Evolutionary conservation across 2,888 invertebrate genomes (phyloP).

Genomic region (Agriopis leucophaearia): DNA sequence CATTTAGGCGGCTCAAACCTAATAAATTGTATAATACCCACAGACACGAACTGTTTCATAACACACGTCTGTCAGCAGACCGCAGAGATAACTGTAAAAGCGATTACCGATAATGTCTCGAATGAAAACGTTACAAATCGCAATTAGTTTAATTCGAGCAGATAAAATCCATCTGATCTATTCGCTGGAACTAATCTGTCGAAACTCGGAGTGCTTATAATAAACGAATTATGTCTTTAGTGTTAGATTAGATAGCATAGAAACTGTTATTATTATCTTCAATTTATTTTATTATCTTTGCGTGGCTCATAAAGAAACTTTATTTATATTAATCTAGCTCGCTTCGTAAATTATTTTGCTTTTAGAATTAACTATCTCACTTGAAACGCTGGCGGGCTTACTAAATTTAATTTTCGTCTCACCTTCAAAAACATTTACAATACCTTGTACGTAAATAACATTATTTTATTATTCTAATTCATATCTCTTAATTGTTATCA

Average conservation of each 20-base stretch:
- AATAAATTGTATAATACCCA: slow-evolving; percentile 21
- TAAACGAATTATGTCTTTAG: slow-evolving; percentile 35
- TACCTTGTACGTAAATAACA: slow-evolving; percentile 15
- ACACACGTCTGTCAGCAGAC: slow-evolving; percentile 45
- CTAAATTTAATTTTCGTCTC: slow-evolving; percentile 16
- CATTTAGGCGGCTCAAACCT: background rate
- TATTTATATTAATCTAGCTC: slow-evolving; percentile 19
- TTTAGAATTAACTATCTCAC: slow-evolving; percentile 15
- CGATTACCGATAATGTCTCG: slow-evolving; percentile 50
- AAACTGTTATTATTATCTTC: slow-evolving; percentile 57
- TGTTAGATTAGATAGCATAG: slow-evolving; percentile 13
- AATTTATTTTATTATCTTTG: slow-evolving; percentile 56
- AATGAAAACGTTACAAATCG: slow-evolving; percentile 67
- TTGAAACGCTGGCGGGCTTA: slow-evolving; percentile 8
- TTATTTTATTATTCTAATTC: slow-evolving; percentile 29
- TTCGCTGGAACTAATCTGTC: slow-evolving; percentile 61
- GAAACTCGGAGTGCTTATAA: slow-evolving; percentile 54
- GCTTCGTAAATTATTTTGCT: slow-evolving; percentile 8
- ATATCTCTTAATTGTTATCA: slow-evolving; percentile 33
- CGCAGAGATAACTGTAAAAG: slow-evolving; percentile 43
- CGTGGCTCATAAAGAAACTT: slow-evolving; percentile 11
- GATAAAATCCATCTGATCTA: slow-evolving; percentile 73
- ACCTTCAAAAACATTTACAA: slow-evolving; percentile 18
- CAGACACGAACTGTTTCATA: slow-evolving; percentile 35
- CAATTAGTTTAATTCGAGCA: slow-evolving; percentile 71